Percentiles rank a stretch among this genome's conserved stretches.
phyloP scores from a whole-genome alignment of 2,113 vertebrate genomes.

The Petaurus breviceps region DNA sequence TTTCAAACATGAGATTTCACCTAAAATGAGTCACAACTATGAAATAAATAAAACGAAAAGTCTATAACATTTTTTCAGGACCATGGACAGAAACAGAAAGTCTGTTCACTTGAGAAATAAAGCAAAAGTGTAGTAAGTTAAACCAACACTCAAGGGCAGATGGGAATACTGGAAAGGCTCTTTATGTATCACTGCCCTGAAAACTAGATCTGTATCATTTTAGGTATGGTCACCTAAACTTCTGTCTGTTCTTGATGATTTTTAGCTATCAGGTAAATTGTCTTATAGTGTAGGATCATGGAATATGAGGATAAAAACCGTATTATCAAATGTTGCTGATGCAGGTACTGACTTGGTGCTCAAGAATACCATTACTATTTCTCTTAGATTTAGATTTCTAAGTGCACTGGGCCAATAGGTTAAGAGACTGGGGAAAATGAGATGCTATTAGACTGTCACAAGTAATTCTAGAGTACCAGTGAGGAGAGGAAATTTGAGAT shows the following conservation, averaged over 20 bases:
- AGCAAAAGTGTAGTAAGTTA: background rate
- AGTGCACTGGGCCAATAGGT: background rate
- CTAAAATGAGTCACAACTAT: background rate
- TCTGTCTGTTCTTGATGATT: background rate
- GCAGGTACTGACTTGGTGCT: background rate
- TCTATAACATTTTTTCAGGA: conserved; percentile 47
- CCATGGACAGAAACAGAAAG: conserved; percentile 49
- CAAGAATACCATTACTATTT: background rate
- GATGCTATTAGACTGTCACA: background rate
- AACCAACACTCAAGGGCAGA: background rate
- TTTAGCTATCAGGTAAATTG: conserved; percentile 7
- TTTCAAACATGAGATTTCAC: background rate
- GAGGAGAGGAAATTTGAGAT: background rate
- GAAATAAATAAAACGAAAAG: background rate
- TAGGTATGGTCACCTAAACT: background rate
- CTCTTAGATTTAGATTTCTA: background rate
- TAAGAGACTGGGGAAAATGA: background rate
- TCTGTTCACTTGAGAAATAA: background rate
- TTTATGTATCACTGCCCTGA: background rate
- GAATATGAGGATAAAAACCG: background rate
- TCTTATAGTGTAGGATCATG: conserved; percentile 16
- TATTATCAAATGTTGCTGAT: conserved; percentile 37
- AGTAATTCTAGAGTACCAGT: background rate
- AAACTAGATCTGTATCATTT: conserved; percentile 28
- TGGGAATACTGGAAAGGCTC: background rate